A percentile compares a stretch with the other conserved stretches of the same genome.
Conservation (phyloP, 2,797 vertebrate genomes). For the Crossoptilon crossoptilon region DNA sequence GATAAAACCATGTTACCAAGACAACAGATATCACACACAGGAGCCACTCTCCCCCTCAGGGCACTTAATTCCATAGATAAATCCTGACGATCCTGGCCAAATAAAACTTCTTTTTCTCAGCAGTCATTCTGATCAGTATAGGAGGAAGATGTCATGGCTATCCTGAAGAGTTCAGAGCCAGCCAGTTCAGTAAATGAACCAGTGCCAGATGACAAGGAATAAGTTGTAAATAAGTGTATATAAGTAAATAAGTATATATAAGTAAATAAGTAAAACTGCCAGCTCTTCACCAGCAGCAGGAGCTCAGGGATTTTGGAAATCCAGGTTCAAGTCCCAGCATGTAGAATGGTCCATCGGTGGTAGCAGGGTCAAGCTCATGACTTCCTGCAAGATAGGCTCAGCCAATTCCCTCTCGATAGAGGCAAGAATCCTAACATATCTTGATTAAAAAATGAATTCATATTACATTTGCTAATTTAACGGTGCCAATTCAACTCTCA, state of each 20-base stretch:
- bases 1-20: not conserved
- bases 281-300: not conserved
- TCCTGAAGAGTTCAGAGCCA: not conserved
- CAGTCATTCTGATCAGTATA: not conserved
- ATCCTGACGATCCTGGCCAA: not conserved
- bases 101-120: not conserved
- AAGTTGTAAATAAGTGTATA: not conserved
- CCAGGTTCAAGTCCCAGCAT: not conserved
- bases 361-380: not conserved
- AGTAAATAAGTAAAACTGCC: not conserved
- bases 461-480: not conserved
- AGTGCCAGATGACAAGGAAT: not conserved
- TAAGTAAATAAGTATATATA: no score
- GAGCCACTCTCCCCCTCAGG: not conserved
- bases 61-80: not conserved
- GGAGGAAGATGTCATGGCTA: not conserved
- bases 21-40: conserved; percentile 12
- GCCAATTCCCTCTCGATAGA: not conserved
- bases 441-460: not conserved
- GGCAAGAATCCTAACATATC: not conserved
- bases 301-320: not conserved
- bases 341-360: not conserved
- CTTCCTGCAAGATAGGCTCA: not conserved
- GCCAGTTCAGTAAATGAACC: not conserved
- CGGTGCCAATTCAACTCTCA: not conserved